Conservation (phyloP, 2,113 vertebrate species). For the Panurus biarmicus region DNA sequence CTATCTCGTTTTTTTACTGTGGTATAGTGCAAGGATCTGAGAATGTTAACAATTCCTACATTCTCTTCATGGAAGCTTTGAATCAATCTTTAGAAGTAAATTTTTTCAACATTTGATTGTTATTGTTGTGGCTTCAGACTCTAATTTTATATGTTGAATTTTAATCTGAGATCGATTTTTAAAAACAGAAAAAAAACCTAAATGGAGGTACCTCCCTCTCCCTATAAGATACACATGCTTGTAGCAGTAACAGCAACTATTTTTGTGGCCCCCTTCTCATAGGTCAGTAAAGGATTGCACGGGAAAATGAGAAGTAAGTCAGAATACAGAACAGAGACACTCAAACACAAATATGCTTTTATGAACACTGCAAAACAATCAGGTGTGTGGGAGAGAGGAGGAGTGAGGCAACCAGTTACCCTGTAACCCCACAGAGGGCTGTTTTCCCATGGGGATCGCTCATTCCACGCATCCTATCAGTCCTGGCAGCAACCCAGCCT, state of each 20-base stretch:
- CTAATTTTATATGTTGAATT: neutral
- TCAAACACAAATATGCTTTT: neutral
- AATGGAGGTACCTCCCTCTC: neutral
- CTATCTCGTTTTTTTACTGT: neutral
- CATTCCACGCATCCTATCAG: neutral
- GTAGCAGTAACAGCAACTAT: neutral
- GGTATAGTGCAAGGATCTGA: neutral
- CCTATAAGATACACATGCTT: neutral
- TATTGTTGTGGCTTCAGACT: neutral
- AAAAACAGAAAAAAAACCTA: neutral
- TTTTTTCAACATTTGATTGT: neutral
- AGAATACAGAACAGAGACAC: neutral
- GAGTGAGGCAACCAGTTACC: neutral
- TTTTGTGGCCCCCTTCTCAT: neutral
- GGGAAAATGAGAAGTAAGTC: neutral
- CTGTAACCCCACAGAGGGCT: neutral
- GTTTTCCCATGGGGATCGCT: constrained; percentile 1
- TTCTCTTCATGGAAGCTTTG: neutral
- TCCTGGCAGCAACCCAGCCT: constrained; percentile 23
- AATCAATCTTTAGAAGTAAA: neutral
- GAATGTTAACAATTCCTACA: neutral
- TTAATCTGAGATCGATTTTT: neutral
- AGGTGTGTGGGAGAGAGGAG: neutral
- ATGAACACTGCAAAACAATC: neutral
- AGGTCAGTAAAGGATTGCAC: neutral